Percentiles rank a stretch among this genome's conserved stretches.
phyloP scores from a whole-genome alignment of 2,888 invertebrate species.

The Napeogenes sylphis region DNA sequence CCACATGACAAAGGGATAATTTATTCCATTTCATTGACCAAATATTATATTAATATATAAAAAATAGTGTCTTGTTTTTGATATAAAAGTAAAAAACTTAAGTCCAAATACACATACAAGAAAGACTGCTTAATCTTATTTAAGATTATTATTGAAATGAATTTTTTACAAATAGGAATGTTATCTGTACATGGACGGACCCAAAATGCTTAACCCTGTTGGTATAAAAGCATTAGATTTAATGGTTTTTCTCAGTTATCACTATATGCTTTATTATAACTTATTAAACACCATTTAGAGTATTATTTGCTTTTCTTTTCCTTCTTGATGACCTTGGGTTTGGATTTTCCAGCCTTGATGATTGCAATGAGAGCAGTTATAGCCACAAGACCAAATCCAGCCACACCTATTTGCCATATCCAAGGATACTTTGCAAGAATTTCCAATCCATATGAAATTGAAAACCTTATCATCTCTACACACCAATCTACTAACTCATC shows the following conservation, averaged over 20 bases:
- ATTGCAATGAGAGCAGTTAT: conserved; percentile 70
- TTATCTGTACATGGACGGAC: conserved; percentile 14
- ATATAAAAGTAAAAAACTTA: too few relatives aligned
- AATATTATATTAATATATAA: too few relatives aligned
- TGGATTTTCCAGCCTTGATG: conserved; percentile 61
- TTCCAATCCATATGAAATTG: conserved; percentile 55
- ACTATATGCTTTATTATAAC: background rate
- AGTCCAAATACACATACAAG: too few relatives aligned
- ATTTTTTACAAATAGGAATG: background rate
- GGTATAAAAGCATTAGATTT: conserved; percentile 10
- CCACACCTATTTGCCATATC: conserved; percentile 69
- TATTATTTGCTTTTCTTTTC: conserved; percentile 69
- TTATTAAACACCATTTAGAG: background rate
- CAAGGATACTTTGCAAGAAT: conserved; percentile 63
- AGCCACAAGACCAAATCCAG: conserved; percentile 71
- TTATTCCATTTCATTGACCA: too few relatives aligned
- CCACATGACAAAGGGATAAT: too few relatives aligned
- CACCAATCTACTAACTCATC: conserved; percentile 71
- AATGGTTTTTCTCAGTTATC: background rate
- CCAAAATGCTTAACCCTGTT: conserved; percentile 16
- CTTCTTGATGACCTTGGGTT: conserved; percentile 62
- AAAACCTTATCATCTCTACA: conserved; percentile 60
- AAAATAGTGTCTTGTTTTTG: too few relatives aligned
- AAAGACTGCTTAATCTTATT: too few relatives aligned
- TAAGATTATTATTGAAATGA: too few relatives aligned